Conservation (phyloP, 2,113 vertebrate genomes). For the Stegostoma tigrinum region DNA sequence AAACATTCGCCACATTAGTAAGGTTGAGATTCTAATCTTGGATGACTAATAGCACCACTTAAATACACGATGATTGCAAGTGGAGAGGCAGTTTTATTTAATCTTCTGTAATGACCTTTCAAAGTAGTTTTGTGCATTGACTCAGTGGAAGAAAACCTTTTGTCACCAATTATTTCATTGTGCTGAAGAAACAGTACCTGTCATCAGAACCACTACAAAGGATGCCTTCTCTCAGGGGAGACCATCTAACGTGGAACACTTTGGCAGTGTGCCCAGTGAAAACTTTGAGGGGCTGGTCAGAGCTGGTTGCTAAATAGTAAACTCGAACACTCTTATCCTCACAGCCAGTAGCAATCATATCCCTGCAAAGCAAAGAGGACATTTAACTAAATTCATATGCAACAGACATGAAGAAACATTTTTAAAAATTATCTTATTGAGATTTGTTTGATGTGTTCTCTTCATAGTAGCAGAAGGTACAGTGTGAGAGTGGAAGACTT, state of each 20-base stretch:
- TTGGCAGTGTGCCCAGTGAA: constrained; percentile 88
- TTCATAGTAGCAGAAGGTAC: no score
- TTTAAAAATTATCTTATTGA: neutral
- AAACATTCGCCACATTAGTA: no score
- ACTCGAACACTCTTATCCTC: constrained; percentile 93
- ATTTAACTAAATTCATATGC: neutral
- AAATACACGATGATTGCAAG: neutral
- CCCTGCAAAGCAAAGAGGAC: constrained; percentile 57
- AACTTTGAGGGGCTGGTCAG: constrained; percentile 88
- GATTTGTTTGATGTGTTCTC: no score
- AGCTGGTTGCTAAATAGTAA: constrained; percentile 93
- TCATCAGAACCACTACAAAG: constrained; percentile 96
- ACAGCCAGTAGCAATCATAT: constrained; percentile 97
- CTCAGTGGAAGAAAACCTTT: neutral
- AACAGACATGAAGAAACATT: neutral
- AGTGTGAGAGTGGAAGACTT: neutral
- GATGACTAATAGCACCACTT: neutral
- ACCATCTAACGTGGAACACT: constrained; percentile 95
- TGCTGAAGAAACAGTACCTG: constrained; percentile 57
- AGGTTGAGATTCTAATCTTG: neutral
- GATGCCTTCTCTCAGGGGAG: constrained; percentile 89
- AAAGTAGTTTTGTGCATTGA: neutral
- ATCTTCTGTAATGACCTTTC: neutral
- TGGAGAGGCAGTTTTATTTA: neutral
- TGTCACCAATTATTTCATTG: neutral